Conservation (phyloP, 2,888 invertebrate genomes). For the Eupithecia tripunctaria region DNA sequence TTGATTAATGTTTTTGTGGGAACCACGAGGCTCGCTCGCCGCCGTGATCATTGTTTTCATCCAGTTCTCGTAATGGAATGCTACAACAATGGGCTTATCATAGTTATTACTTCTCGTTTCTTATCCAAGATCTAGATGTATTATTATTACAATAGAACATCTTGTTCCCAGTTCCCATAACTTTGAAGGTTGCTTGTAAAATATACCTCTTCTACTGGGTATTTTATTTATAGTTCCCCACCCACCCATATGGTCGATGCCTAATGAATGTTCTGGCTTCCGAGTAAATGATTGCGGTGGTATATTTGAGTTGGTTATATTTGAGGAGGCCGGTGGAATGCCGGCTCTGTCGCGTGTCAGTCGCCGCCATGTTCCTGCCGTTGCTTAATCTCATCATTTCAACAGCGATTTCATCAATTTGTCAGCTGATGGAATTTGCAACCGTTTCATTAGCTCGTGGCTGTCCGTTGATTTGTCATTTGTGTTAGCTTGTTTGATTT, state of each 20-base stretch:
- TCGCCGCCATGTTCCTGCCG: constrained; percentile 39
- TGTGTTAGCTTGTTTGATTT: constrained; percentile 10
- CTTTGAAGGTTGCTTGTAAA: constrained; percentile 24
- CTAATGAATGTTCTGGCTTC: background rate
- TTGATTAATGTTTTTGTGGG: background rate
- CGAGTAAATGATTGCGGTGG: constrained; percentile 23
- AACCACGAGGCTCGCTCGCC: background rate
- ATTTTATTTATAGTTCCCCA: background rate
- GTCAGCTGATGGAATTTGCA: constrained; percentile 16
- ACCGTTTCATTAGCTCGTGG: constrained; percentile 14
- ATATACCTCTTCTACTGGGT: background rate
- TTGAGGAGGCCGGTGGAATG: constrained; percentile 32
- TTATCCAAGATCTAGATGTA: constrained; percentile 28
- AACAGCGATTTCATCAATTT: constrained; percentile 17
- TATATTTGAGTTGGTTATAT: constrained; percentile 19
- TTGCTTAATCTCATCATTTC: constrained; percentile 7
- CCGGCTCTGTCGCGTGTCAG: constrained; percentile 43
- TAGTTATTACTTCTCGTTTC: constrained; percentile 29
- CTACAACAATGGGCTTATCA: constrained; percentile 25
- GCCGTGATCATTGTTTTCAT: constrained; percentile 20
- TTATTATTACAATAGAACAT: constrained; percentile 27
- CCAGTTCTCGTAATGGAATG: constrained; percentile 22
- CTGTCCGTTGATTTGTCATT: constrained; percentile 21
- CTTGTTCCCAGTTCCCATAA: constrained; percentile 32
- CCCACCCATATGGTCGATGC: background rate